Evolutionary conservation across 1,140 invertebrate species (phyloP).

Genomic region (Bombus pascuorum): DNA sequence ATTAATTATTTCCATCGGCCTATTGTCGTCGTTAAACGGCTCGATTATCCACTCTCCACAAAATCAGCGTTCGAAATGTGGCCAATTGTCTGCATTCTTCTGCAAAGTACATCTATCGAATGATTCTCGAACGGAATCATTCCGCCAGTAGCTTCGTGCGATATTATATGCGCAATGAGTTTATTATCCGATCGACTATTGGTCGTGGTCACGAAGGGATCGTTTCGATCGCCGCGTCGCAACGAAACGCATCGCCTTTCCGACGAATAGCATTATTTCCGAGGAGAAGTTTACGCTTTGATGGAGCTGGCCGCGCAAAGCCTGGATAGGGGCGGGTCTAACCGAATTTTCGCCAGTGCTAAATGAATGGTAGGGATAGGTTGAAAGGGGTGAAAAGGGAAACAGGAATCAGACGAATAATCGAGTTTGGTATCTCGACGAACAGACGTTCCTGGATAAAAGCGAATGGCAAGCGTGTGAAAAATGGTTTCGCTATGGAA

Average conservation of each 20-base stretch:
- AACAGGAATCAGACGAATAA: constrained; percentile 16
- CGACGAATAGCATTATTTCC: constrained; percentile 35
- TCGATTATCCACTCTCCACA: constrained; percentile 1
- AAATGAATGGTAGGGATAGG: neutral
- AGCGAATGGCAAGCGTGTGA: neutral
- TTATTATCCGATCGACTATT: neutral
- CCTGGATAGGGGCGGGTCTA: constrained; percentile 29
- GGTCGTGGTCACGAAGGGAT: neutral
- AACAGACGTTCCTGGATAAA: neutral
- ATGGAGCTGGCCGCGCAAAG: constrained; percentile 28
- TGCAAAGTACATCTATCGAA: too few species aligned
- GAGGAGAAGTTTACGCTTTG: constrained; percentile 25
- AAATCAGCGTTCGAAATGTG: neutral
- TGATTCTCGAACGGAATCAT: neutral
- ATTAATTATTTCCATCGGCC: constrained; percentile 8
- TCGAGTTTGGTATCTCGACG: neutral
- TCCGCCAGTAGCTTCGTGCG: neutral
- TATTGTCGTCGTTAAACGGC: neutral
- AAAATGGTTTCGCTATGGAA: too few species aligned
- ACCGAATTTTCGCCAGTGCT: constrained; percentile 46
- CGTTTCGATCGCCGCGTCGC: neutral
- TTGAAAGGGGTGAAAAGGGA: neutral
- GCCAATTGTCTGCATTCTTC: neutral
- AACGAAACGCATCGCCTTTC: neutral
- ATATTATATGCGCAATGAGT: neutral